Evolutionary conservation across 35 echinoderm and acorn worm genomes (phyloP), one percentile per base, ranked within the genome.

Genomic region (Holothuria glaberrima): DNA sequence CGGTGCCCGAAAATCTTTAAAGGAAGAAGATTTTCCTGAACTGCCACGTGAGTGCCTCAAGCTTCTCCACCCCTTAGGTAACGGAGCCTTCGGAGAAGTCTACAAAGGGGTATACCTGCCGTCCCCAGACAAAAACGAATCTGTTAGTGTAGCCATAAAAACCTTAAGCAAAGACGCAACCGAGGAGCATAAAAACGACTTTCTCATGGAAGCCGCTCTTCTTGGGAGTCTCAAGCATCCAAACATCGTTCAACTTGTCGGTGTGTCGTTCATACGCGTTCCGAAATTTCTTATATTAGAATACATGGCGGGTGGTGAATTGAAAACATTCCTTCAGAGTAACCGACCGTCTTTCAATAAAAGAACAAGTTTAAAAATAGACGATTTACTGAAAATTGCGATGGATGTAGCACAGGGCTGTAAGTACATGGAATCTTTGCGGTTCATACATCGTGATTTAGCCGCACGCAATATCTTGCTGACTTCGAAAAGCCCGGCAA

Each of bases 51-150:
- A 16, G 13, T 75, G 87, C 48, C 45, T 89, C n/a, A 75, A 74
- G 26, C 63, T 86, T 22, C 63, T 86, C 10, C 83, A 86, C 33
- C 63, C 90, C 63, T 77, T 95, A 17, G 95, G 95, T 34, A 90
- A 90, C 45, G 95, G 95, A 17, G 92, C 92, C 0, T 97, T 97
- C 87, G 95, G 95, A 58, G 95, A 94, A 74, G 95, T 97, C 2
- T 97, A 92, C 80, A 88, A 92, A 59, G 95, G 95, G 0, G 48
- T 56, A 22, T 97, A 89, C 81, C 59, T 87, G n/a, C 54, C 83
- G 9, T 48, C 22, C 44, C 80, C 80, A 34, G 80, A 90, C 22
- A 86, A 94, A 60, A 92, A 89, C 50, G 75, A 75, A 73, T 38
- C 64, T 12, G 80, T 89, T 67, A 54, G 87, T 26, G 91, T 95